These are phyloP conservation scores for Apis cerana DNA, from an alignment of 1,140 invertebrate species.

Conservation along the genomic window DNA sequence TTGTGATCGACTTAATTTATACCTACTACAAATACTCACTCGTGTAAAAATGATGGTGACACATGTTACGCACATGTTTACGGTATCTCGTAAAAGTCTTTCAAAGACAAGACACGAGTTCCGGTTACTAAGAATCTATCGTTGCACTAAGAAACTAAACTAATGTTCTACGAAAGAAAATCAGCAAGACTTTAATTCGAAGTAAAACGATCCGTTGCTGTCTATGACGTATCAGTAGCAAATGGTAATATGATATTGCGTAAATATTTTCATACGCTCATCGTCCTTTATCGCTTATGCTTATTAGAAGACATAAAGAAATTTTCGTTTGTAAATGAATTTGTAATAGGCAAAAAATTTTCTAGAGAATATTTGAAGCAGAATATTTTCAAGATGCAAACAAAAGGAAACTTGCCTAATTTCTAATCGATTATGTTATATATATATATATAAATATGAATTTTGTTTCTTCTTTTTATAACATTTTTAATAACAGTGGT, in stretches of 20 bases:
- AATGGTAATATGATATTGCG: not conserved
- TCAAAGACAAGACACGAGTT: not conserved
- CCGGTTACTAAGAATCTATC: not conserved
- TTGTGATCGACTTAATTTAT: no score
- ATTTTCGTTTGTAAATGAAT: no score
- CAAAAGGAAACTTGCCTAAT: no score
- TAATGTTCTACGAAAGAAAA: conserved; percentile 23
- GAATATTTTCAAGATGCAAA: no score
- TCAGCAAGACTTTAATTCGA: conserved; percentile 4
- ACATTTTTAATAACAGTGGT: no score
- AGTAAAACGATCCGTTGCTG: not conserved
- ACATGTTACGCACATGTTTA: conserved; percentile 34
- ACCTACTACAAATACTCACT: not conserved
- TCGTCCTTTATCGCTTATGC: not conserved
- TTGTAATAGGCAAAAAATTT: no score
- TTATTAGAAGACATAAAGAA: not conserved
- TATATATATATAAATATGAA: no score
- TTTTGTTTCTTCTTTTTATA: no score
- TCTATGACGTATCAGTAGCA: not conserved
- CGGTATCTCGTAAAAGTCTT: not conserved
- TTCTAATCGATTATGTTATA: no score
- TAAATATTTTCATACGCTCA: conserved; percentile 23
- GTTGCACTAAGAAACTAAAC: not conserved
- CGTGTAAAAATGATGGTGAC: not conserved
- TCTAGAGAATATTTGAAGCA: no score